These are phyloP conservation scores for Muntiacus reevesi DNA, from an alignment of 2,113 vertebrate species.

Conservation along the genomic window DNA sequence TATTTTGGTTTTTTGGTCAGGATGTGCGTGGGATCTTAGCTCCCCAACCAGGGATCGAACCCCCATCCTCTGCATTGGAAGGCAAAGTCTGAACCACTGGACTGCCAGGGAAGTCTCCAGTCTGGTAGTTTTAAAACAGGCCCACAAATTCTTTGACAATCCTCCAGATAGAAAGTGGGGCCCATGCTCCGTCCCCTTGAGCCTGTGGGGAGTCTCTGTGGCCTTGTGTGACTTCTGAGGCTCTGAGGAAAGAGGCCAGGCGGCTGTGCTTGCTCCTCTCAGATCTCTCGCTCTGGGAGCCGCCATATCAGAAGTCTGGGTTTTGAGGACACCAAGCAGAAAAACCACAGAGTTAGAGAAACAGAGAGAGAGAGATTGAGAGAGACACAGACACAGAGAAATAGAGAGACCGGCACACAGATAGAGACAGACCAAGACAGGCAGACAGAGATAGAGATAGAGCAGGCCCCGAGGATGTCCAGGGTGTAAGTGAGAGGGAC, in stretches of 20 bases:
- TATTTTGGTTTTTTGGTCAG: not conserved
- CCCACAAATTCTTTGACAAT: not conserved
- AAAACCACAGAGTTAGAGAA: not conserved
- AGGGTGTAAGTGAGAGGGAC: not conserved
- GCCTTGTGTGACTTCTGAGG: not conserved
- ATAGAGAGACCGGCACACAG: not conserved
- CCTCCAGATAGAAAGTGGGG: not conserved
- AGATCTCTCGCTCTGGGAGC: not conserved
- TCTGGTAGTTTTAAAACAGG: not conserved
- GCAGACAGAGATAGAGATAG: not conserved
- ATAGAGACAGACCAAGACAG: not conserved
- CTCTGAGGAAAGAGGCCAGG: not conserved
- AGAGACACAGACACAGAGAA: not conserved
- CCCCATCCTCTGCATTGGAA: not conserved
- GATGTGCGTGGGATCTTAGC: accelerated
- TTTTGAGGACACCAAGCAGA: not conserved
- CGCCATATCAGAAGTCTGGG: not conserved
- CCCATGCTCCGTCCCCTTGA: not conserved
- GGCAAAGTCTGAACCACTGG: not conserved
- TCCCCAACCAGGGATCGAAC: not conserved
- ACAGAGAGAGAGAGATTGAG: not conserved
- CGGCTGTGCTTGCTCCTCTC: no score
- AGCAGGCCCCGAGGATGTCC: not conserved
- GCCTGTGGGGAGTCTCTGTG: not conserved
- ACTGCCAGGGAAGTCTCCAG: not conserved